A percentile compares a stretch with the other conserved stretches of the same genome.
Evolutionary conservation across 2,113 vertebrate genomes (phyloP).

Genomic region (Puffinus mauretanicus): DNA sequence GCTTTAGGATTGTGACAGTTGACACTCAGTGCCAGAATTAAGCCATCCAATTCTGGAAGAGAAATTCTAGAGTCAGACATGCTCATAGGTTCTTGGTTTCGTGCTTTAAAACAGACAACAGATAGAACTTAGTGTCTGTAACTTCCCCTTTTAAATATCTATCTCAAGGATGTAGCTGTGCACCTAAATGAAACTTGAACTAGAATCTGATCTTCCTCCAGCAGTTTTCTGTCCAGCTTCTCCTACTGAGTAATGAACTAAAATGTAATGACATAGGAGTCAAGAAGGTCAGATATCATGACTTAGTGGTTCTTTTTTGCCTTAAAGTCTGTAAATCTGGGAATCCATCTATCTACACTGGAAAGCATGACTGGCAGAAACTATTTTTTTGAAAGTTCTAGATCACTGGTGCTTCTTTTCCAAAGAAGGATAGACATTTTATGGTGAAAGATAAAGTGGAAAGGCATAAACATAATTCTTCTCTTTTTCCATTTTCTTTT

Average conservation of each 20-base stretch:
- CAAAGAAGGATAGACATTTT: background rate
- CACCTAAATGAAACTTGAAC: background rate
- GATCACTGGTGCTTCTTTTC: background rate
- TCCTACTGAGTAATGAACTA: background rate
- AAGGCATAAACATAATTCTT: background rate
- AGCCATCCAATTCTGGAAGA: background rate
- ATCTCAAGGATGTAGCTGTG: background rate
- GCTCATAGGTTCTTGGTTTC: background rate
- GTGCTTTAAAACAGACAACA: background rate
- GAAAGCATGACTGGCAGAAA: background rate
- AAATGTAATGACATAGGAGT: background rate
- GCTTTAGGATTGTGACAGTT: background rate
- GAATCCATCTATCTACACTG: background rate
- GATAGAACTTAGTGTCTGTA: background rate
- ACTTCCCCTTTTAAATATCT: background rate
- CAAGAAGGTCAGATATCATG: background rate
- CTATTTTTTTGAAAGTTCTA: background rate
- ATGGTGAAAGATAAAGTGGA: background rate
- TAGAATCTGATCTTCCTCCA: background rate
- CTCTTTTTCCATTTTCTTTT: background rate
- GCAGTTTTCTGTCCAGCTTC: background rate
- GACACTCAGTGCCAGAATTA: background rate
- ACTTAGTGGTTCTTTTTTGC: background rate
- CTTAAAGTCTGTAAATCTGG: background rate
- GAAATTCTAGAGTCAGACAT: background rate